phyloP scores from a whole-genome alignment of 2,888 invertebrate species.

The Drosophila mercatorum region DNA sequence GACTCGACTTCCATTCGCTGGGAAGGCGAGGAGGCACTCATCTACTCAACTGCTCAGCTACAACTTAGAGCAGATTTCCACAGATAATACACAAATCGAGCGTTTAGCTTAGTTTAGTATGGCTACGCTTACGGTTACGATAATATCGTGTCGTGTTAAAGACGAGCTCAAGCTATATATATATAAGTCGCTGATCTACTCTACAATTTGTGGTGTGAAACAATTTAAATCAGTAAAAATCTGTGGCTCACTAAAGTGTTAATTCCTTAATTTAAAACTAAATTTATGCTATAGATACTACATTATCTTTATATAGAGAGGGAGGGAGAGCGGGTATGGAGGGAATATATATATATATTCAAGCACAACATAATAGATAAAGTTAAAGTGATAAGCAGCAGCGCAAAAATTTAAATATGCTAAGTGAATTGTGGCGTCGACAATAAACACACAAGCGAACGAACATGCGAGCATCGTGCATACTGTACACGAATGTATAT shows the following conservation, averaged over 20 bases:
- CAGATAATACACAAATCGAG: constrained; percentile 26
- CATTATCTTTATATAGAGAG: background rate
- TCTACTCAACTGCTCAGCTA: constrained; percentile 18
- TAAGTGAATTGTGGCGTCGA: constrained; percentile 72
- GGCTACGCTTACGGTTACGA: constrained; percentile 52
- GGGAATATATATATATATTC: constrained; percentile 17
- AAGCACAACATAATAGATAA: constrained; percentile 71
- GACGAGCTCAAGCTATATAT: background rate
- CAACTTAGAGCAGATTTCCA: constrained; percentile 45
- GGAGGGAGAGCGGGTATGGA: background rate
- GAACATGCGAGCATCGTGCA: constrained; percentile 10
- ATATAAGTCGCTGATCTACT: constrained; percentile 5
- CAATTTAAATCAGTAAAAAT: constrained; percentile 7
- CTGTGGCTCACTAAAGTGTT: constrained; percentile 14
- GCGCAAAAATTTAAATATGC: constrained; percentile 76
- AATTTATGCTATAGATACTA: background rate
- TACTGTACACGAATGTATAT: constrained; percentile 13
- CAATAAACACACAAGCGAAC: constrained; percentile 32
- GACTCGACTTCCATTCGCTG: constrained; percentile 29
- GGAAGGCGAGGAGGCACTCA: constrained; percentile 16
- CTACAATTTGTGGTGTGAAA: constrained; percentile 8
- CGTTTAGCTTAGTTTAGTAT: constrained; percentile 74
- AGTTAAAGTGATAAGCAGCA: constrained; percentile 80
- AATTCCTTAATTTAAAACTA: constrained; percentile 15
- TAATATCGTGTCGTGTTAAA: constrained; percentile 29